These are phyloP conservation scores for Odontothrips loti DNA, from an alignment of 2,888 invertebrate species.

Conservation along the genomic window DNA sequence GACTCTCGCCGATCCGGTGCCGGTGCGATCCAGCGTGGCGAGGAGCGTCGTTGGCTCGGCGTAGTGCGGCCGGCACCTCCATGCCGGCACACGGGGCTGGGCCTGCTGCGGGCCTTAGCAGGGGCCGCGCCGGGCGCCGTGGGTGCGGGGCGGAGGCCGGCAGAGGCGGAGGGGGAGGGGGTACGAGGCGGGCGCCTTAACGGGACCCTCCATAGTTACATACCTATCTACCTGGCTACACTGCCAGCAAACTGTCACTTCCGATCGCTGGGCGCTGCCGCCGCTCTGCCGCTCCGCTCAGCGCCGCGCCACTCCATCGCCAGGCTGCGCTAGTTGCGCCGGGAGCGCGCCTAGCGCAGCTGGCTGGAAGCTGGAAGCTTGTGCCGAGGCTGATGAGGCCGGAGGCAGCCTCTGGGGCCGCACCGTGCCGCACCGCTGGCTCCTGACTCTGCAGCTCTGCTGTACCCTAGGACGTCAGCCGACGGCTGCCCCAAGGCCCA, in stretches of 20 bases:
- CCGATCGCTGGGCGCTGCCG: background rate
- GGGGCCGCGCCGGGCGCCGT: background rate
- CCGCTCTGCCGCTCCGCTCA: background rate
- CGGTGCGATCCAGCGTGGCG: no score
- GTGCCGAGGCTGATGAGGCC: no score
- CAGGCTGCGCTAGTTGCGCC: no score
- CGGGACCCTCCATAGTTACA: conserved; percentile 16
- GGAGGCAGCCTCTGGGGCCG: no score
- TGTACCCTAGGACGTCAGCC: no score
- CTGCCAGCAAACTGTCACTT: conserved; percentile 22
- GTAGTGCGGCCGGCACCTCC: background rate
- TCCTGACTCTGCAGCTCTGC: no score
- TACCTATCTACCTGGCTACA: conserved; percentile 24
- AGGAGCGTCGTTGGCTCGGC: background rate
- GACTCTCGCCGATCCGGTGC: no score
- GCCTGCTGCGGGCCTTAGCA: background rate
- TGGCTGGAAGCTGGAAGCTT: no score
- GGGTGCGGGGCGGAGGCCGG: background rate
- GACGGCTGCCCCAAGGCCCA: no score
- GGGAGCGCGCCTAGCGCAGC: no score
- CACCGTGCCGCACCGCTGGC: no score
- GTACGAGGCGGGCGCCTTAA: background rate
- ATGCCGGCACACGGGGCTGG: background rate
- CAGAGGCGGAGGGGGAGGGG: background rate
- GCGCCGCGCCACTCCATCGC: background rate